Evolutionary conservation across 2,113 vertebrate species (phyloP), one percentile per base, ranked within the genome.

Genomic region (Pteropus alecto): DNA sequence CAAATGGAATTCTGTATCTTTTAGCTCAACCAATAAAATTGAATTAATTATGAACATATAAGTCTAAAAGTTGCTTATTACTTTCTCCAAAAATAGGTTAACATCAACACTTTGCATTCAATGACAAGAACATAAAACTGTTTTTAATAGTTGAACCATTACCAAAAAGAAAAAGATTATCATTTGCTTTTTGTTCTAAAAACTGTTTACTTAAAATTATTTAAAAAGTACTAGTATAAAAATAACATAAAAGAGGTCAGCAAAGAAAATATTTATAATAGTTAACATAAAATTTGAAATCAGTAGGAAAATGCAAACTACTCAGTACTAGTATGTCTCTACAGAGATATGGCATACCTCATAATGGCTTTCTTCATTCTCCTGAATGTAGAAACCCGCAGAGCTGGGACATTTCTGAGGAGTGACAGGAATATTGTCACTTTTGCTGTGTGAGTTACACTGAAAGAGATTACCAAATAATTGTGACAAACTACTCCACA

Each of bases 361-460:
- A 41, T 97, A 98, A 98, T 97, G 96, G 96, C 93, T 98, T 98
- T 98, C 98, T 98, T 98, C 96, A 98, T 95, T 94, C 96, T 98
- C 98, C 79, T 94, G 97, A 95, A 98, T 98, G 98, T 98, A 95
- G 98, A 97, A 97, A 98, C 98, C 95, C 96, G 98, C 95, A 92
- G 97, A 97, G 97, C 24, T 93, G 94, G 93, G 97, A 97, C 97
- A 98, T 98, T 93, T 94, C 97, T 98, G 96, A 90, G 96, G 97
- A 97, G 97, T 98, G 98, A 98, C 97, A 98, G 98, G 98, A 96
- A 98, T 98, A 97, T 86, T 98, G 97, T 98, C 98, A 98, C 92
- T 95, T 98, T 98, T 97, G 82, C 77, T 98, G 97, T 97, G 74
- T 98, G 98, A 97, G 93, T 97, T 97, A 97, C 97, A 98, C 97